Evolutionary conservation across 2,113 vertebrate species (phyloP), one percentile per base, ranked within the genome.

Genomic region (Deroptyus accipitrinus): DNA sequence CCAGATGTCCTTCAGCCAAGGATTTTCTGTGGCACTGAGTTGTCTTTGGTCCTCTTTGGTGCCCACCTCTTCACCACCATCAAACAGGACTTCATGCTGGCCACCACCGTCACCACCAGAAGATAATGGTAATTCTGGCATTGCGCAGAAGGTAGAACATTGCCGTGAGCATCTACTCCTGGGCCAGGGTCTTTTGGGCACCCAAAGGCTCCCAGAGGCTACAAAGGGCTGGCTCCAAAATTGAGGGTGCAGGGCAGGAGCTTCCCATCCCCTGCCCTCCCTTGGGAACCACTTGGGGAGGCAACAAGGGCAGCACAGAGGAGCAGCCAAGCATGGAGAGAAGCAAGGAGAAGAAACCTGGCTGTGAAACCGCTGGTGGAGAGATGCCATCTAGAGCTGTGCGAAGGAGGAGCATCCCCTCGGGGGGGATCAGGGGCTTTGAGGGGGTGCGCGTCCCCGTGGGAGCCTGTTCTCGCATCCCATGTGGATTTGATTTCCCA

Each of bases 391-490:
- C 77, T 57, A 59, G 51, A 97, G 97, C 68, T 74, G 41, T 3
- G 52, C 0, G 2, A 57, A n/a, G 28, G 67, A 55, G 44, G 31
- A 49, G 5, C 2, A 35, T 1, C 13, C 33, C 55, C 30, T 19
- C 1, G 1, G 31, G 9, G 75, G 73, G 42, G 5, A 19, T 0
- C 33, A 7, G 41, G 41, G 85, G 41, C 3, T 69, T 51, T 6
- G 0, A 3, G 66, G 68, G 85, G 28, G 5, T 1, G 0, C 7
- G 1, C 1, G 18, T 19, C 51, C 55, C 68, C 6, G 0, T 0
- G 3, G 61, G 67, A 75, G 14, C 30, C 4, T 64, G 35, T 66
- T 55, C 52, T 48, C 0, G 1, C 39, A 13, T 44, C 89, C 86
- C 91, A 48, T 27, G 11, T 68, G 89, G 91, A 13, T 82, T 25